phyloP scores from a whole-genome alignment of 2,113 vertebrate species.

The Microcebus murinus region DNA sequence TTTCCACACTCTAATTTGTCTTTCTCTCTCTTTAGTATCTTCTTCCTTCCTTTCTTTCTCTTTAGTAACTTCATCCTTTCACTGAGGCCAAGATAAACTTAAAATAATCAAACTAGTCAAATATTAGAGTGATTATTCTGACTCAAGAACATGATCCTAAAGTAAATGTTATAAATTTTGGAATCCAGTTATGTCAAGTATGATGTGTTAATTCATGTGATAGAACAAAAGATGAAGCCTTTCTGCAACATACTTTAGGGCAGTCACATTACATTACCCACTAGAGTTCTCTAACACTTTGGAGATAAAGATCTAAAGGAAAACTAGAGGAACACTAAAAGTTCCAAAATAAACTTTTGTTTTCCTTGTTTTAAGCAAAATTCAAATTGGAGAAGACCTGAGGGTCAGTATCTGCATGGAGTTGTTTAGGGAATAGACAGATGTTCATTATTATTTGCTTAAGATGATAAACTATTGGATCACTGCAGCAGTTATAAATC shows the following conservation, averaged over 20 bases:
- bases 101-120: background rate
- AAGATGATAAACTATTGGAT: constrained; percentile 73
- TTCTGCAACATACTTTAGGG: background rate
- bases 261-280: background rate
- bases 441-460: constrained; percentile 74
- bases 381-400: constrained; percentile 22
- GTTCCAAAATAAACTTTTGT: background rate
- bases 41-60: too few species aligned
- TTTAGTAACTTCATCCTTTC: background rate
- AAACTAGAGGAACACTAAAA: constrained; percentile 29
- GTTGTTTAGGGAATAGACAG: constrained; percentile 63
- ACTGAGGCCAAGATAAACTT: background rate
- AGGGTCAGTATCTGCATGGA: constrained; percentile 14
- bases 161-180: background rate
- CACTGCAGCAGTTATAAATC: constrained; percentile 68
- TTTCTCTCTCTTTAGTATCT: background rate
- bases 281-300: background rate
- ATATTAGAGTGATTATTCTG: background rate
- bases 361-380: background rate
- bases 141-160: background rate
- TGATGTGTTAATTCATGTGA: background rate
- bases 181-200: background rate
- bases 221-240: background rate
- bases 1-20: background rate
- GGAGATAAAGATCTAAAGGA: constrained; percentile 52